Evolutionary conservation across 1,140 invertebrate genomes (phyloP), one percentile per base, ranked within the genome.

Genomic region (Cataglyphis hispanica): DNA sequence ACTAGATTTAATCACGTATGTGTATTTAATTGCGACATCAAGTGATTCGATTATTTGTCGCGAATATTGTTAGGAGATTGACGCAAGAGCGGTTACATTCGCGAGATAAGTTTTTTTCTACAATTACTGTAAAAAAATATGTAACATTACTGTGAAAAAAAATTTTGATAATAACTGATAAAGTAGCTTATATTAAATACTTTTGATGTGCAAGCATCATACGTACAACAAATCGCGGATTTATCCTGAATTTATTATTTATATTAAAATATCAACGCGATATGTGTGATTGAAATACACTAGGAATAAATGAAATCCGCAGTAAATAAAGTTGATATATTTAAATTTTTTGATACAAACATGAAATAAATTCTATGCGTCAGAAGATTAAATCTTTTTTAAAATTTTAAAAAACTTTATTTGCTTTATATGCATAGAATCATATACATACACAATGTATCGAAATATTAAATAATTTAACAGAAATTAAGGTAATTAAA

Each of bases 1-100:
- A 4, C 31, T 27, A 46, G 43, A 63, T 1, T n/a, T 46, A n/a
- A 27, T 63, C 27, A 31, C 3, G n/a, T n/a, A 63, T n/a, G 13
- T 7, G 5, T 53, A 1, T 25, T 2, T 8, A 78, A 37, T 67
- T 53, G 25, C 43, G 13, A 43, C 43, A 78, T 67, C 1, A 6
- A 50, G 19, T 50, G 8, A 25, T 67, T 78, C n/a, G 37, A 16
- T 4, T 27, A 2, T 66, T 40, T 66, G 13, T 34, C 27, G n/a
- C 27, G 50, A 34, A 78, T n/a, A 5, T 50, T 78, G 22, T 56
- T 16, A 67, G 31, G 10, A 22, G 34, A 50, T 37, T 58, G 31
- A 53, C 16, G 43, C 13, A 67, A 78, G 61, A 67, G 6, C 16
- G n/a, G 16, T 67, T 16, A 63, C 22, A 50, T 67, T 37, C 56